A percentile compares a stretch with the other conserved stretches of the same genome.
phyloP scores from a whole-genome alignment of 2,888 invertebrate genomes.

The Eristalinus aeneus region DNA sequence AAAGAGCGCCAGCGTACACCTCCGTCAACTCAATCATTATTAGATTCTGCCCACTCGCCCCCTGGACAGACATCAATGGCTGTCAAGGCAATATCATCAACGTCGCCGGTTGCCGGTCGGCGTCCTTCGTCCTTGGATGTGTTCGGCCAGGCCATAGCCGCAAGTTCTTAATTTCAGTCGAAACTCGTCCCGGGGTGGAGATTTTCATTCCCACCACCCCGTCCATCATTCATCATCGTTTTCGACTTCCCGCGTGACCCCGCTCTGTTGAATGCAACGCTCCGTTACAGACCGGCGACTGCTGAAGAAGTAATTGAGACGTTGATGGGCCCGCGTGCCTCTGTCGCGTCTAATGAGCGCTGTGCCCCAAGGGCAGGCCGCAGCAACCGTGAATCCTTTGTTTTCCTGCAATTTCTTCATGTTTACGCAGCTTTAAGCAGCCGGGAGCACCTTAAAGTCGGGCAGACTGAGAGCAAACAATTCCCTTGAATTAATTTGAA shows the following conservation, averaged over 20 bases:
- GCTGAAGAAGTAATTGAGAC: constrained; percentile 48
- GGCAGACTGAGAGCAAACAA: constrained; percentile 24
- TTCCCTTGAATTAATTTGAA: constrained; percentile 43
- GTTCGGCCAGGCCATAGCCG: constrained; percentile 15
- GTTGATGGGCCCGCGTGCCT: constrained; percentile 5
- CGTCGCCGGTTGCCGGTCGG: not conserved
- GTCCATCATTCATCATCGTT: not conserved
- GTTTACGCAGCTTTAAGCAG: not conserved
- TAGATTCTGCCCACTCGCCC: constrained; percentile 40
- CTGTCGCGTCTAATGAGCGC: constrained; percentile 22
- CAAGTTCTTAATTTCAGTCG: constrained; percentile 44
- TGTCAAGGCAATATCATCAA: constrained; percentile 24
- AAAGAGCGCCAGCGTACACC: constrained; percentile 12
- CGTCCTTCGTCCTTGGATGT: not conserved
- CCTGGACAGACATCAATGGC: constrained; percentile 47
- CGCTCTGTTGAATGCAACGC: not conserved
- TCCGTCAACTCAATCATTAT: constrained; percentile 60
- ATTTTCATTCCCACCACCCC: not conserved
- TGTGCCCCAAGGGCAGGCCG: not conserved
- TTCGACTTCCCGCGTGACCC: not conserved
- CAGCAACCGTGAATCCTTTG: constrained; percentile 3
- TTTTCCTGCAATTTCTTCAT: not conserved
- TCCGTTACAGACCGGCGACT: not conserved
- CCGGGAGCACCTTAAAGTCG: constrained; percentile 13
- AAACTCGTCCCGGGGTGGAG: constrained; percentile 14